Conservation (phyloP, 2,888 invertebrate genomes). For the Psylliodes chrysocephalus region DNA sequence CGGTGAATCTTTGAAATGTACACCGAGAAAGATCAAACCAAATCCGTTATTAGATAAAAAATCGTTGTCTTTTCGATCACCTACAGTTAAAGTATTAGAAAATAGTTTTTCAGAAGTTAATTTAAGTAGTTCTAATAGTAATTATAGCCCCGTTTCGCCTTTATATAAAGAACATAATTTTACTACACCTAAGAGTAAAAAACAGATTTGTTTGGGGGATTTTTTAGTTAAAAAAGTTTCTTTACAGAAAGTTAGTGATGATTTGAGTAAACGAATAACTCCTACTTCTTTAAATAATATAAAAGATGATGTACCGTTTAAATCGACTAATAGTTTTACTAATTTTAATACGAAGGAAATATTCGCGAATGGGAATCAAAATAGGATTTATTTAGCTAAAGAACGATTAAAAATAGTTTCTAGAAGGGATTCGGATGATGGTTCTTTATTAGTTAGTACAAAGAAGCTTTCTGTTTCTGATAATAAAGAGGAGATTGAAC, state of each 20-base stretch:
- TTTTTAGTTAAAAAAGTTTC: constrained; percentile 55
- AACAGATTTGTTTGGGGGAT: constrained; percentile 57
- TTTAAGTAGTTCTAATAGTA: constrained; percentile 33
- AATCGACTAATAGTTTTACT: constrained; percentile 55
- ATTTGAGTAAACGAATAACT: constrained; percentile 50
- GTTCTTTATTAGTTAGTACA: not conserved
- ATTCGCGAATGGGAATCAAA: constrained; percentile 37
- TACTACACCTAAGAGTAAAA: constrained; percentile 43
- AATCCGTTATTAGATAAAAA: not conserved
- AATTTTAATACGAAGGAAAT: constrained; percentile 47
- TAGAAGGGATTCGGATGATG: constrained; percentile 29
- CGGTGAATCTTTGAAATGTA: constrained; percentile 15
- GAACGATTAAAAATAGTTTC: constrained; percentile 49
- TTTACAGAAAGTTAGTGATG: constrained; percentile 19
- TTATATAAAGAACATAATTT: constrained; percentile 48
- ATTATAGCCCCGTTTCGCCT: constrained; percentile 56
- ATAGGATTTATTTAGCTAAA: constrained; percentile 46
- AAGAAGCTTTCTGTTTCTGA: constrained; percentile 3
- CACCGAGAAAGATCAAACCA: constrained; percentile 9
- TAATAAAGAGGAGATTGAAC: constrained; percentile 59
- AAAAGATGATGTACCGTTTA: constrained; percentile 43
- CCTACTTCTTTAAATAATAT: constrained; percentile 19
- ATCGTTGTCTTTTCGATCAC: not conserved
- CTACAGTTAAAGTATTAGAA: constrained; percentile 15
- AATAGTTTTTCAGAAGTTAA: constrained; percentile 25